Evolutionary conservation across 2,888 invertebrate species (phyloP).

Genomic region (Hyposoter dolosus): DNA sequence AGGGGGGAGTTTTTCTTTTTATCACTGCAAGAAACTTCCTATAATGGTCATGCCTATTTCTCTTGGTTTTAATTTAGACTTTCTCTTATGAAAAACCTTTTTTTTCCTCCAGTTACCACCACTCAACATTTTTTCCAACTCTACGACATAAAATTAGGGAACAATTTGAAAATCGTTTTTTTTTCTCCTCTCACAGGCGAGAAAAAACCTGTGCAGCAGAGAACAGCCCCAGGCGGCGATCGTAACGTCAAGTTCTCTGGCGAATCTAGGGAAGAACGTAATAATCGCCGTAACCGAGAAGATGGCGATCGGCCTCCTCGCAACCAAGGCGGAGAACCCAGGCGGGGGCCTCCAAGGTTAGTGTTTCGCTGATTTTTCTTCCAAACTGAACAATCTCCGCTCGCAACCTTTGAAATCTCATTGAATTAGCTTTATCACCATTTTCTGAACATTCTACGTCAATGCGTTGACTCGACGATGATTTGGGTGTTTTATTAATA

Average conservation of each 20-base stretch:
- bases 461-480: too few species aligned
- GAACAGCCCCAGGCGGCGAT: constrained; percentile 79
- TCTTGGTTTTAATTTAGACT: constrained; percentile 20
- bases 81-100: constrained; percentile 4
- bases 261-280: constrained; percentile 90
- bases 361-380: constrained; percentile 49
- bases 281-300: constrained; percentile 89
- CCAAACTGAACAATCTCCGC: not conserved
- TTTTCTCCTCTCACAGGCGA: constrained; percentile 82
- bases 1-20: constrained; percentile 23
- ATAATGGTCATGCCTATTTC: constrained; percentile 32
- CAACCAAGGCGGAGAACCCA: constrained; percentile 77
- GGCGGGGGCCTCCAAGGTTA: constrained; percentile 82
- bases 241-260: constrained; percentile 86
- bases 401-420: not conserved
- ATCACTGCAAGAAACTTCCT: constrained; percentile 33
- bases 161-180: not conserved
- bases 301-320: constrained; percentile 81
- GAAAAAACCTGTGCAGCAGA: constrained; percentile 82
- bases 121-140: constrained; percentile 11
- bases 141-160: not conserved
- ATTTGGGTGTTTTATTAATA: too few species aligned
- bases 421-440: not conserved
- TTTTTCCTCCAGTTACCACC: not conserved
- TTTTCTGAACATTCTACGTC: too few species aligned